Evolutionary conservation across 2,888 invertebrate species (phyloP).

Genomic region (Bhutanitis thaidina): DNA sequence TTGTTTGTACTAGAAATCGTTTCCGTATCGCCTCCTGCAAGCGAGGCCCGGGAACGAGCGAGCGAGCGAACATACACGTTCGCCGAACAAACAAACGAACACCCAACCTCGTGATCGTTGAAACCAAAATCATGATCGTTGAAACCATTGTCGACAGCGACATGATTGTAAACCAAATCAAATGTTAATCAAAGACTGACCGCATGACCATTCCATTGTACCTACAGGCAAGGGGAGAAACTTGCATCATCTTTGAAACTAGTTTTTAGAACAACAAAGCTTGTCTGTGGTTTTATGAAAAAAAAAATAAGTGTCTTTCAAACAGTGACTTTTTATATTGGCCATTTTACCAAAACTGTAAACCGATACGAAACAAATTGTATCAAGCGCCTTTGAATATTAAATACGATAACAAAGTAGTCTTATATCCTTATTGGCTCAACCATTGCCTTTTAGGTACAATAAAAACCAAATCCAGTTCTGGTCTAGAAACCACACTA

Average conservation of each 20-base stretch:
- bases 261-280: background rate
- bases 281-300: background rate
- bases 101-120: background rate
- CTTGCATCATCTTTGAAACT: too few species aligned
- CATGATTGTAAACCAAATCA: background rate
- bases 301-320: background rate
- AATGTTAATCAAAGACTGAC: background rate
- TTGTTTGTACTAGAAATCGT: constrained; percentile 40
- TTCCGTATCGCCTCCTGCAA: constrained; percentile 54
- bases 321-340: too few species aligned
- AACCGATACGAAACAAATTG: too few species aligned
- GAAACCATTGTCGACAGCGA: background rate
- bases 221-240: background rate
- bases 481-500: constrained; percentile 13
- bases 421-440: too few species aligned
- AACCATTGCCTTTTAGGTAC: background rate
- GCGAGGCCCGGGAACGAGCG: background rate
- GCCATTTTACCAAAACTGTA: too few species aligned
- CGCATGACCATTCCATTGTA: background rate
- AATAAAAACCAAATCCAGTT: background rate
- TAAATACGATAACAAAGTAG: too few species aligned
- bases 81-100: constrained; percentile 21
- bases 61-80: constrained; percentile 20
- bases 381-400: too few species aligned
- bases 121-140: background rate